phyloP scores from a whole-genome alignment of 2,797 vertebrate species.

The Telmatherina bonti region DNA sequence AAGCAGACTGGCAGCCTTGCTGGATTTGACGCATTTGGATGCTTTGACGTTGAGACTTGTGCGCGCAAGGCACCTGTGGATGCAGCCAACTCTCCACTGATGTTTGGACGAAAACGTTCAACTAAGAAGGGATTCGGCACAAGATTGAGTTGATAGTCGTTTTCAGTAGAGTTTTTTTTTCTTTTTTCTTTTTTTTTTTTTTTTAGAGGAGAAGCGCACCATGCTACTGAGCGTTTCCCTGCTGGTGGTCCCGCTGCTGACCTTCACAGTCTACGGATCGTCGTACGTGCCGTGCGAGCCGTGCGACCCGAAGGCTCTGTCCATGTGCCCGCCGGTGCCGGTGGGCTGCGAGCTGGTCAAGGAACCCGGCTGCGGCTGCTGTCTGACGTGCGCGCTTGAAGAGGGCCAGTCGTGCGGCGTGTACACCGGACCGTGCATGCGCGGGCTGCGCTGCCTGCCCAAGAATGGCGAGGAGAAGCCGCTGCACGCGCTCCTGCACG shows the following conservation, averaged over 20 bases:
- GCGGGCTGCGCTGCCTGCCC: conserved; percentile 92
- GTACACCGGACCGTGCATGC: conserved; percentile 93
- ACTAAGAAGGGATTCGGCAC: conserved; percentile 28
- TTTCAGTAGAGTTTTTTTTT: too few species aligned
- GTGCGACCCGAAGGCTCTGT: conserved; percentile 90
- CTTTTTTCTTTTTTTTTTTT: too few species aligned
- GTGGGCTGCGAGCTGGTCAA: conserved; percentile 91
- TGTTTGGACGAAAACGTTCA: conserved; percentile 46
- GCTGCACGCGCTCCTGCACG: conserved; percentile 93
- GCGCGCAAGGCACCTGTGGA: conserved; percentile 75
- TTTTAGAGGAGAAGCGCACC: conserved; percentile 19
- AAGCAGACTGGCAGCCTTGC: conserved; percentile 3
- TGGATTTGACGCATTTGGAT: conserved; percentile 35
- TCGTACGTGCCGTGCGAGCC: conserved; percentile 93
- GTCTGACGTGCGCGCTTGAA: conserved; percentile 93
- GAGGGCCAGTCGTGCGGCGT: conserved; percentile 93
- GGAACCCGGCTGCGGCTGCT: conserved; percentile 97
- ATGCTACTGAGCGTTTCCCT: conserved; percentile 81
- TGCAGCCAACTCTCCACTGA: conserved; percentile 42
- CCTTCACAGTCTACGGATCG: conserved; percentile 76
- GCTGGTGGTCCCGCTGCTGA: conserved; percentile 82
- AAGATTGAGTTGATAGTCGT: conserved; percentile 34
- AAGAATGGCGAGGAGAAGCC: conserved; percentile 94
- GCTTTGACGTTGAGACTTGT: conserved; percentile 30
- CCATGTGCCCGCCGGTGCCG: conserved; percentile 91